Conservation (phyloP, 2,888 invertebrate genomes). For the Caenorhabditis sulstoni region DNA sequence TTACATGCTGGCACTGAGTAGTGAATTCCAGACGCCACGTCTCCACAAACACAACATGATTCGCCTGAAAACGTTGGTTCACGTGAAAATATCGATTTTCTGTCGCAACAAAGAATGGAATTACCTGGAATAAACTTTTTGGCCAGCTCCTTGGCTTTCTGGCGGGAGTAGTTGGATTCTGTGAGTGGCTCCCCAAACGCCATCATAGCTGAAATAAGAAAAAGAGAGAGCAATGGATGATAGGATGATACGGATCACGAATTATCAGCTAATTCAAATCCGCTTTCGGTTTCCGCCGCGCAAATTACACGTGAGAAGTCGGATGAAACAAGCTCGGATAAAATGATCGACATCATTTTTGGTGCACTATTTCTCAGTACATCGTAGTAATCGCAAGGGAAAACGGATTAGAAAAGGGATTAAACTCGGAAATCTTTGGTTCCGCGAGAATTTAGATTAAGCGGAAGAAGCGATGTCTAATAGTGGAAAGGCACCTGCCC, state of each 20-base stretch:
- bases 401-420: conserved; percentile 8
- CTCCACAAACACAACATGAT: conserved; percentile 74
- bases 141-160: conserved; percentile 45
- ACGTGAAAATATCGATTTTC: conserved; percentile 2
- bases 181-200: conserved; percentile 39
- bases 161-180: conserved; percentile 45
- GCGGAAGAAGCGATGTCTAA: neutral
- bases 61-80: conserved; percentile 35
- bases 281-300: too few relatives aligned
- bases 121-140: conserved; percentile 59
- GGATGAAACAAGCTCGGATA: conserved; percentile 20
- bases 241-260: neutral
- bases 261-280: conserved; percentile 4
- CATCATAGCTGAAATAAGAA: conserved; percentile 48
- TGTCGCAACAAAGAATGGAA: neutral
- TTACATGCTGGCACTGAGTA: conserved; percentile 72
- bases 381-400: neutral
- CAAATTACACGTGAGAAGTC: neutral
- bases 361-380: conserved; percentile 7
- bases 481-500: neutral
- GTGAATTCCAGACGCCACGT: conserved; percentile 76
- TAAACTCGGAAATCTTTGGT: conserved; percentile 1
- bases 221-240: neutral
- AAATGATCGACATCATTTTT: conserved; percentile 17
- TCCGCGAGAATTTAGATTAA: neutral